A percentile compares a stretch with the other conserved stretches of the same genome.
Evolutionary conservation across 2,888 invertebrate genomes (phyloP).

Genomic region (Amphipoea lucens): DNA sequence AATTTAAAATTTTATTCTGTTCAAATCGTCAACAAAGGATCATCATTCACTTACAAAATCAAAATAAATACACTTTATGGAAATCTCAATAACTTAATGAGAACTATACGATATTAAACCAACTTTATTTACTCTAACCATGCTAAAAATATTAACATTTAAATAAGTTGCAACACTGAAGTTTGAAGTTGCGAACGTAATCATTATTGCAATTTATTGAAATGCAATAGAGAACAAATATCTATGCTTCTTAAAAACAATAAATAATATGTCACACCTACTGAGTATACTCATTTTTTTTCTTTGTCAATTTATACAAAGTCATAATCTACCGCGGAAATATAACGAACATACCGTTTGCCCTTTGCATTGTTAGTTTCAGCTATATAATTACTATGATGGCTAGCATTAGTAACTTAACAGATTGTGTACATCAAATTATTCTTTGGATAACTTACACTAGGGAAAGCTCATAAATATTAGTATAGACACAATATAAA

Average conservation of each 20-base stretch:
- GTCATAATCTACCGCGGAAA: conserved; percentile 29
- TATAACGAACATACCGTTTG: conserved; percentile 19
- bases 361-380: conserved; percentile 53
- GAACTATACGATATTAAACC: conserved; percentile 46
- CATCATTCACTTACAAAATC: conserved; percentile 34
- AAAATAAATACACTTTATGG: conserved; percentile 58
- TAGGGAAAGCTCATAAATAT: conserved; percentile 45
- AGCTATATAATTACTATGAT: conserved; percentile 52
- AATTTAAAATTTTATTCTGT: background rate
- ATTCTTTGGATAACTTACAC: conserved; percentile 67
- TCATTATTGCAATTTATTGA: conserved; percentile 48
- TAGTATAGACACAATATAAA: conserved; percentile 17
- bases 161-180: conserved; percentile 56
- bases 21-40: conserved; percentile 29
- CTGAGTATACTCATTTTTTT: conserved; percentile 66
- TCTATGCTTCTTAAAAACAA: conserved; percentile 52
- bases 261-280: conserved; percentile 66
- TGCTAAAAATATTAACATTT: conserved; percentile 42
- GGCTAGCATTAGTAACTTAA: conserved; percentile 55
- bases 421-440: conserved; percentile 55
- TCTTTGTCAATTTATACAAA: conserved; percentile 44
- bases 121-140: conserved; percentile 53
- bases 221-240: conserved; percentile 36
- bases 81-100: conserved; percentile 58
- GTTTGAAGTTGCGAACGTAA: conserved; percentile 23